Percentiles rank a stretch among this genome's conserved stretches.
Conservation (phyloP, 2,888 invertebrate species). For the Adineta ricciae region DNA sequence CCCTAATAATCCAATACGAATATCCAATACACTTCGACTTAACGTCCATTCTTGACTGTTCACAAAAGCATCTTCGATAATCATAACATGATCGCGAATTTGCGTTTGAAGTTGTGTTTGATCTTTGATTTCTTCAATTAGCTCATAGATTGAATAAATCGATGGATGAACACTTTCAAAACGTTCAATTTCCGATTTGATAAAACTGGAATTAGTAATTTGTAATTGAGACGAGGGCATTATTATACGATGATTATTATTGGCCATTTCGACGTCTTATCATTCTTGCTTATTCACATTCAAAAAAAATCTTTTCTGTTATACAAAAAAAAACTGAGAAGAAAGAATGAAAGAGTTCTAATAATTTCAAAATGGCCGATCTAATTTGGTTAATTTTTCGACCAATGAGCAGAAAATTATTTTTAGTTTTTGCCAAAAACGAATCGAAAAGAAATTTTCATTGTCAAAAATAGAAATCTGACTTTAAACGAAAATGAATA, state of each 20-base stretch:
- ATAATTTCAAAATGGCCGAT: background rate
- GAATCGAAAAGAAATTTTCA: too few species aligned
- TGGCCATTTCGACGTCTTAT: background rate
- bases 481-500: too few species aligned
- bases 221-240: background rate
- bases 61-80: conserved; percentile 98
- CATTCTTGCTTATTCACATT: too few species aligned
- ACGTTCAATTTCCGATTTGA: conserved; percentile 86
- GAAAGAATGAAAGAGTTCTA: too few species aligned
- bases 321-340: too few species aligned
- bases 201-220: conserved; percentile 54
- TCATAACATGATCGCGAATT: conserved; percentile 91
- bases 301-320: too few species aligned
- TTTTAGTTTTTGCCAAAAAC: too few species aligned
- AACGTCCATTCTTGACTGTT: conserved; percentile 99
- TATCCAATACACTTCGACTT: conserved; percentile 80
- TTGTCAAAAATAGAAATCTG: too few species aligned
- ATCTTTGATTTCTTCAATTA: conserved; percentile 82
- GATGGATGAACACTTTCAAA: conserved; percentile 98
- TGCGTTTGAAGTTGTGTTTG: conserved; percentile 75
- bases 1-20: conserved; percentile 87
- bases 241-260: background rate
- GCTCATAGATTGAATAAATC: conserved; percentile 94
- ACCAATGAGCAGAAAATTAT: background rate
- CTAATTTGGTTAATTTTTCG: background rate